Base-by-base conservation (phyloP, 35 echinoderm and acorn worm genomes). In the Eucidaris tribuloides region DNA sequence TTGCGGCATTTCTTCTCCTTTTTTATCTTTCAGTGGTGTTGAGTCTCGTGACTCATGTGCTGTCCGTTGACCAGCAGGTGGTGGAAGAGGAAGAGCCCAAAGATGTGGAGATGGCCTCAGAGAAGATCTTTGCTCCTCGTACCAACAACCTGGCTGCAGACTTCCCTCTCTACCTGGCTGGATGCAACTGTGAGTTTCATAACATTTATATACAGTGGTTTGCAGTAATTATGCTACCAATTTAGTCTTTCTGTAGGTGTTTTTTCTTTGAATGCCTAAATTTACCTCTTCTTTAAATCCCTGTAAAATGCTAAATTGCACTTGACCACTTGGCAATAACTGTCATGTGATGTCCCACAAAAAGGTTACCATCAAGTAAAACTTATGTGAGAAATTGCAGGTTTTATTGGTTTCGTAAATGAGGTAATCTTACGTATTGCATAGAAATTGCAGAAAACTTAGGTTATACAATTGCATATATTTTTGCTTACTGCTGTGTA, bases 121-220 rank as follows among this genome's bases (percentile, higher is more conserved):
- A 93, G 32, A 76, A 88, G 54, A 83, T 76, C 61, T 83, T 93
- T 39, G 55, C 66, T n/a, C 90, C 84, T 28, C 79, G 48, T 20
- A 79, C 58, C 9, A 55, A 22, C 22, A 77, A 62, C 74, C 62
- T 74, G 14, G 14, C 62, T 25, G 49, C 71, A n/a, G 89, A 85
- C 27, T 91, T 85, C 56, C 89, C 89, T 17, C 56, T 85, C 7
- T 91, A 83, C 65, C 45, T 91, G 52, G 83, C 58, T 41, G 65
- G 81, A 25, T 64, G 72, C 27, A 91, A 85, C 58, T 76, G 89
- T 91, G 68, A 85, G 81, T 85, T 5, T 6, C 19, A 15, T 25
- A 79, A 77, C 7, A 29, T 40, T 29, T 46, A 2, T 77, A 42
- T 22, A n/a, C n/a, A n/a, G n/a, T n/a, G n/a, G n/a, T n/a, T n/a